A percentile compares a stretch with the other conserved stretches of the same genome.
These are phyloP conservation scores for Blastobasis adustella DNA, from an alignment of 2,888 invertebrate genomes.

Conservation along the genomic window DNA sequence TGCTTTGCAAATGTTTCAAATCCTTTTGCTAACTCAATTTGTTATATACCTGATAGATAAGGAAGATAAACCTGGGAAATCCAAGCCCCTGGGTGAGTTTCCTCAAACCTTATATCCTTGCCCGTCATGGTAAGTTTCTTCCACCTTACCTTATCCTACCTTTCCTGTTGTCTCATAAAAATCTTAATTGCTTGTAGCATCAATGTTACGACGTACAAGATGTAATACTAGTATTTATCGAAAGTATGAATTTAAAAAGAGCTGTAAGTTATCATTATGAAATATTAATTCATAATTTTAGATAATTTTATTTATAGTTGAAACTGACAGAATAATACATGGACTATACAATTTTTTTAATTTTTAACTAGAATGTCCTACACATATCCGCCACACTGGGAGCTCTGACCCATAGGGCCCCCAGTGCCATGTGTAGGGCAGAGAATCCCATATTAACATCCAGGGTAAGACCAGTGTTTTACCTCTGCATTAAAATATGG, in stretches of 20 bases:
- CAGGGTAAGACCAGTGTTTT: conserved; percentile 23
- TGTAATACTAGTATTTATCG: no score
- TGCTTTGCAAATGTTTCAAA: conserved; percentile 14
- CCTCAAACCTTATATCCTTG: conserved; percentile 6
- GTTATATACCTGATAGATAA: conserved; percentile 35
- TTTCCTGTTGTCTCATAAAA: conserved; percentile 3
- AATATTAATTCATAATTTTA: no score
- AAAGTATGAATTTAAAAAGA: no score
- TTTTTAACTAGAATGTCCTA: neutral
- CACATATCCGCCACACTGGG: conserved; percentile 21
- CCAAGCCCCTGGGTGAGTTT: conserved; percentile 60
- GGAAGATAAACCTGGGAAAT: conserved; percentile 34
- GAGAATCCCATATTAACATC: conserved; percentile 35
- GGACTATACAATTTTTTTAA: no score
- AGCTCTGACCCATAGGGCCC: conserved; percentile 15
- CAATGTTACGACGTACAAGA: no score
- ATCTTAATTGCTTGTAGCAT: neutral
- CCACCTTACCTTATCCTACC: conserved; percentile 18
- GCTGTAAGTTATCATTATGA: no score
- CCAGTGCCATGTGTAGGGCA: conserved; percentile 30
- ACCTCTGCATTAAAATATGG: conserved; percentile 35
- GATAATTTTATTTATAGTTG: no score
- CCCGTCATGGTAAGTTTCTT: neutral
- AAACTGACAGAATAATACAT: no score
- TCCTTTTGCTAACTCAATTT: conserved; percentile 1